Base-by-base conservation (phyloP, 2,797 vertebrate genomes). In the Pseudochromis fuscus region DNA sequence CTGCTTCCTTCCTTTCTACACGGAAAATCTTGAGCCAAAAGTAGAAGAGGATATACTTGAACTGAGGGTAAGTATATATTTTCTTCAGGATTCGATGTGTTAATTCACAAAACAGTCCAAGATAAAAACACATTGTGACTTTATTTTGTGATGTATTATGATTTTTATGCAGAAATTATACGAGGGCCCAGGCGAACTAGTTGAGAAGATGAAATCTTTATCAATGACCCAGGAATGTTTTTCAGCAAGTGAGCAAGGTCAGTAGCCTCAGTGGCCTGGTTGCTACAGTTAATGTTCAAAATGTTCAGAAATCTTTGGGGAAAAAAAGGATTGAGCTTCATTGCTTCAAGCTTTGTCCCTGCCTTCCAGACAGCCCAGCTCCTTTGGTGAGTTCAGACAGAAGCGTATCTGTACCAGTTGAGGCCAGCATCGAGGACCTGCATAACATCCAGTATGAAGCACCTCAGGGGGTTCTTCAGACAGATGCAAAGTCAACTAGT, bases 371-470 rank as follows among this genome's bases (percentile, higher is more conserved):
- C 85, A 89, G 85, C 18, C 97, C 97, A 0, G 81, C 84, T 49
- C 94, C 96, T 0, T 83, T 98, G 50, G 89, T 95, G 73, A 98
- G 96, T 75, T 96, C 95, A 5, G 94, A 95, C 2, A 75, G 83
- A 42, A 72, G 4, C 40, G 66, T 87, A 51, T 66, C 75, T 2
- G 82, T 37, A 0, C 69, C 77, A 0, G 88, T 90, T 4, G 94
- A 94, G 46, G 90, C 95, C 2, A 93, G 92, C 35, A 80, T 94
- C n/a, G 94, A 97, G 0, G 96, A 96, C 78, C 67, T 91, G 64
- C 57, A 76, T 70, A 45, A 71, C 8, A 65, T 67, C 50, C 67
- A 75, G 0, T 48, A 2, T 6, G 40, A 67, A 25, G 44, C 52
- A 5, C 5, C 9, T 23, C 2, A 3, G 6, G 71, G 16, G 23